Conservation (phyloP, 2,888 invertebrate species). For the Nephrotoma guestfalica region DNA sequence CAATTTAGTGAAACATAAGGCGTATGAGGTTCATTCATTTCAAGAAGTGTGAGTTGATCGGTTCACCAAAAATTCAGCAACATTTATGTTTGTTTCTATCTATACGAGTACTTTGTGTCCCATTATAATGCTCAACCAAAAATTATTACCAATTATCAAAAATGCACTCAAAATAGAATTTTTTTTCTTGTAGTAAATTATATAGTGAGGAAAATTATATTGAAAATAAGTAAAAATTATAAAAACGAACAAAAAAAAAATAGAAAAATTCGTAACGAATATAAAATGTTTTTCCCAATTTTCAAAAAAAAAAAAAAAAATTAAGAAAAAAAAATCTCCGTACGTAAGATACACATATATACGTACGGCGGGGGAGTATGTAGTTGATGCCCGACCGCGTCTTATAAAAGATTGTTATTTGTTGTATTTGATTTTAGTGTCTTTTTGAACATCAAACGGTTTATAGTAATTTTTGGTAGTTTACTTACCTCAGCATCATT, state of each 20-base stretch:
- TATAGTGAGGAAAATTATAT: background rate
- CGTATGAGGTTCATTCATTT: background rate
- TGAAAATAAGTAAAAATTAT: background rate
- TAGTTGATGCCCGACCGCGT: background rate
- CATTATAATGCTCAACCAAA: background rate
- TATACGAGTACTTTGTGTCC: background rate
- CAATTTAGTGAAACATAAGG: background rate
- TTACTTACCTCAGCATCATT: background rate
- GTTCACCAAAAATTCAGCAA: background rate
- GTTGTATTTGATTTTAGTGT: constrained; percentile 3
- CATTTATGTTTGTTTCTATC: background rate
- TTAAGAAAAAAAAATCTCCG: background rate
- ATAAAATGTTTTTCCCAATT: background rate
- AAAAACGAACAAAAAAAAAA: background rate
- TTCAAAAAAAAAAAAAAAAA: background rate
- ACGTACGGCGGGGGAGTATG: background rate
- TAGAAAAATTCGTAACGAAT: background rate
- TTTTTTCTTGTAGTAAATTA: background rate
- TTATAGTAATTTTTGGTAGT: background rate
- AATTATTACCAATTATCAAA: background rate
- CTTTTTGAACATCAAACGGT: constrained; percentile 2
- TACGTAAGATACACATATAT: background rate
- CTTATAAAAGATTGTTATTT: constrained; percentile 4
- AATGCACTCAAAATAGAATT: background rate
- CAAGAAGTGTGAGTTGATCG: background rate